These are phyloP conservation scores for Thereuonema tuberculata DNA, from an alignment of 1,140 invertebrate species.

Conservation along the genomic window DNA sequence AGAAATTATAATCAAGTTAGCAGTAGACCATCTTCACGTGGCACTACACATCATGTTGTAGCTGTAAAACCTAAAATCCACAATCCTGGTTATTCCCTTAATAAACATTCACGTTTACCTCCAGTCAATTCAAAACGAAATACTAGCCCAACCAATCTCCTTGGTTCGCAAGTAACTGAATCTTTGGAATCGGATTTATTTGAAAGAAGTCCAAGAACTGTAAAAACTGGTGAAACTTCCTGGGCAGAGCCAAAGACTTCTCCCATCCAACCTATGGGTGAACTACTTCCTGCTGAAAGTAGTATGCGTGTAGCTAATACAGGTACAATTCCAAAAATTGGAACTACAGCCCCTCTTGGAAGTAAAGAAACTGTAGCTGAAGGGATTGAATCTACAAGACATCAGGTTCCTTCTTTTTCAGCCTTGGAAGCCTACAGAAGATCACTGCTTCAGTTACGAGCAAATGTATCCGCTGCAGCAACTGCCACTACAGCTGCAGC, in stretches of 20 bases:
- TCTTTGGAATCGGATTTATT: too few species aligned
- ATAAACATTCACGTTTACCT: neutral
- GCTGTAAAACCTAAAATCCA: conserved; percentile 3
- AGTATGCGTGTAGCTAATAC: neutral
- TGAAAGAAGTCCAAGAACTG: too few species aligned
- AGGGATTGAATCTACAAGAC: too few species aligned
- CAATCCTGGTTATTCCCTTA: neutral
- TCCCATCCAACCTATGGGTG: neutral
- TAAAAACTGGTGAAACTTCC: too few species aligned
- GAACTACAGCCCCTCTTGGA: too few species aligned
- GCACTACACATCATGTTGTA: neutral
- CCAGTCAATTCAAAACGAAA: neutral
- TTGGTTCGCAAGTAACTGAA: too few species aligned
- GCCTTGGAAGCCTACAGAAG: neutral
- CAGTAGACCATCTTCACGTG: neutral
- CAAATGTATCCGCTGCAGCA: neutral
- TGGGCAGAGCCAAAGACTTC: too few species aligned
- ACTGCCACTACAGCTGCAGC: neutral
- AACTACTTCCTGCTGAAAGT: neutral
- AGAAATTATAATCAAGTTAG: neutral
- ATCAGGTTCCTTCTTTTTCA: neutral
- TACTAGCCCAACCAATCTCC: too few species aligned
- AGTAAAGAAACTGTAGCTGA: too few species aligned
- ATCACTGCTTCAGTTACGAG: neutral
- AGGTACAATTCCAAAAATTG: neutral